Base-by-base conservation (phyloP, 2,797 vertebrate species). In the Uromys caudimaculatus region DNA sequence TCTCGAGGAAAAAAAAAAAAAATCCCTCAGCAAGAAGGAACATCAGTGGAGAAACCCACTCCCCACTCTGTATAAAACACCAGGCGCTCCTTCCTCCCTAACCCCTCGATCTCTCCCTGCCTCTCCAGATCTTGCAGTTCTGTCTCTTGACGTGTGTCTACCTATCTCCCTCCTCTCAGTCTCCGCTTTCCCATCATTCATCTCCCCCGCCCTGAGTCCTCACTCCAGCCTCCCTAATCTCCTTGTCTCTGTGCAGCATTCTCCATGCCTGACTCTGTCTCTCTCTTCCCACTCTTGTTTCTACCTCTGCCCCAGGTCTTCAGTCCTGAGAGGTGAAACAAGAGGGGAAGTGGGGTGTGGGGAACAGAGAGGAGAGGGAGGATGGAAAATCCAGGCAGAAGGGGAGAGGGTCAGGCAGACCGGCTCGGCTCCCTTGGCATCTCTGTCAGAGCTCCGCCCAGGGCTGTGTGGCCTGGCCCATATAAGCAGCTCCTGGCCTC, bases 371-470 rank as follows among this genome's bases (percentile, higher is more conserved):
- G 47, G n/a, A 56, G 32, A 69, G 35, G 54, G 58, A 86, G 79
- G 95, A 83, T 21, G 35, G 87, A 82, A 93, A 95, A 85, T 95
- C 88, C 83, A 60, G 8, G 64, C 52, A 7, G 91, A 69, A 69
- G 50, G 62, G 64, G 60, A 94, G 75, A 95, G 81, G 90, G 71
- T 95, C 75, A 52, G 91, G 85, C 85, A 35, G 96, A 97, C 93
- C 32, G 83, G 95, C 96, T 83, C 1, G 93, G 93, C 92, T 97
- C 91, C 97, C 88, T 87, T 17, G 16, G 64, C 81, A 86, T 23
- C 95, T 96, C 88, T 32, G 91, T 93, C 96, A 97, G 27, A 77
- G 97, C 97, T 87, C 95, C 96, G 2, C 97, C 97, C 96, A 96
- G 86, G 52, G 16, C 88, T 44, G 2, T 6, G 32, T 19, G 71